Evolutionary conservation across 2,888 invertebrate species (phyloP), one percentile per base, ranked within the genome.

Genomic region (Helobdella robusta): DNA sequence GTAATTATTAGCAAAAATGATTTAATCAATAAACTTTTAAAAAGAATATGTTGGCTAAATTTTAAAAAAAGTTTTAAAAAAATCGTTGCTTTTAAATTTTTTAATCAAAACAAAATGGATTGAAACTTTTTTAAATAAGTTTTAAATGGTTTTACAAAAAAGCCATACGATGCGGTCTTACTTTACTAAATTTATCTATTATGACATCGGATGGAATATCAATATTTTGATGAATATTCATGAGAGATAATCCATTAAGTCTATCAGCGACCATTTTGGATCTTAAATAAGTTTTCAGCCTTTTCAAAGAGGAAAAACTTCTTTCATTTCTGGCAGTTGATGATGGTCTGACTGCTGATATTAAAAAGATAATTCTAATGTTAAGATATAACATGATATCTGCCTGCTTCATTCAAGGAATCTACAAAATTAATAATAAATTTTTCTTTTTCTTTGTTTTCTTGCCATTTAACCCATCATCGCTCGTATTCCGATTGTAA

Each of bases 401-500:
- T 40, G 44, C n/a, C 44, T 15, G 44, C 44, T 15, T 11, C 44
- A 40, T 40, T 11, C n/a, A 40, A n/a, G n/a, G 44, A 11, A 40
- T 40, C 44, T 40, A 40, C 44, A 40, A 40, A 40, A 40, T n/a
- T 40, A 40, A n/a, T 15, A n/a, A 40, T 40, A 40, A n/a, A 15
- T 40, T n/a, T 40, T 40, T n/a, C 44, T 40, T 11, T 40, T 15
- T 52, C 52, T 52, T 5, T 52, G 23, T 52, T 28, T 52, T n/a
- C 52, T 25, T 23, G 25, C 52, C 52, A 52, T 5, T 52, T 52
- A 2, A 52, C 52, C 52, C 52, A 25, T 28, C 52, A 52, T 52
- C 52, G 52, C 25, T 2, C 52, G 28, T 52, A 52, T 28, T 52
- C 52, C 4, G 52, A 23, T 52, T n/a, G 25, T 52, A 52, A 52